Base-by-base conservation (phyloP, 1,140 invertebrate genomes). In the Drosophila serrata region DNA sequence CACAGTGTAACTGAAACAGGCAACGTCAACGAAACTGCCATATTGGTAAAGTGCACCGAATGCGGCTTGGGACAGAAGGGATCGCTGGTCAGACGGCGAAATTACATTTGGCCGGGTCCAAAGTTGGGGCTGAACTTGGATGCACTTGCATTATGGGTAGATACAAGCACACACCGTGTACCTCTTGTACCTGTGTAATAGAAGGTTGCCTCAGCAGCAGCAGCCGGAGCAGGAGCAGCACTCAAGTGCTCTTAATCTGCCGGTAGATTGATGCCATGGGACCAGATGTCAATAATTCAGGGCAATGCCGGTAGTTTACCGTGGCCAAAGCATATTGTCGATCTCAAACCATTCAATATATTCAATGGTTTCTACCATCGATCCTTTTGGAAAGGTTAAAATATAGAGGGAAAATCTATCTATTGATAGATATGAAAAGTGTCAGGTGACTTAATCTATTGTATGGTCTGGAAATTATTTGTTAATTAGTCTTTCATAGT, bases 281-380 rank as follows among this genome's bases (percentile, higher is more conserved):
- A 81, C 79, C 81, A 84, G 81, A 85, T 84, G 81, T 84, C 81
- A 84, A 84, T 84, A 84, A 84, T 84, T 84, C 81, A 84, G 73
- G 49, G 45, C 81, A 85, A 81, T 85, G 75, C 77, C 81, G 77
- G 60, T 82, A 59, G 62, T 68, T 81, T 63, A 17, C 31, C 37
- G 12, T 35, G 31, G 11, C 43, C 51, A 8, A 15, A 11, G 33
- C 33, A 24, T 37, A 37, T 15, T 37, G 5, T 24, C 51, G 51
- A 55, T 55, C 51, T 24, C 33, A 13, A 13, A 53, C 17, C 17
- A 35, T 3, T 2, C 49, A 53, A 53, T 53, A 53, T 62, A 37
- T 35, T 17, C 33, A 12, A 0, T 2, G 43, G 6, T 15, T 15
- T 6, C 43, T 12, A 15, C 3, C 43, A 7, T 7, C 15, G 33